Conservation (phyloP, 2,888 invertebrate species). For the Lepetodrilus schrolli region DNA sequence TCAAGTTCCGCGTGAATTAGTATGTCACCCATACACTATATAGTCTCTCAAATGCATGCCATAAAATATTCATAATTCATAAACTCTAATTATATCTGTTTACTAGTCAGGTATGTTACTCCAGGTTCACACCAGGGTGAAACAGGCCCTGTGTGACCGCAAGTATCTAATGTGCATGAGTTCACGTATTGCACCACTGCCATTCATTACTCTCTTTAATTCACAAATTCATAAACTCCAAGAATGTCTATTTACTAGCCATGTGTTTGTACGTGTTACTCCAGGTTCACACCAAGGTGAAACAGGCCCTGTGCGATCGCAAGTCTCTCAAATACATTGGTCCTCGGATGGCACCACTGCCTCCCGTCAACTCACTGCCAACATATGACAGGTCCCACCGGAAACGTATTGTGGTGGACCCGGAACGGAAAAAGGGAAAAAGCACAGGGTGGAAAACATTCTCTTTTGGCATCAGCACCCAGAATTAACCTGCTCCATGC, state of each 20-base stretch:
- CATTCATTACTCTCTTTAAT: too few species aligned
- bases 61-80: too few species aligned
- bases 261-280: constrained; percentile 33
- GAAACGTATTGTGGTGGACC: neutral
- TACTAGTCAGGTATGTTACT: too few species aligned
- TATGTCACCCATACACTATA: too few species aligned
- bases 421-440: constrained; percentile 14
- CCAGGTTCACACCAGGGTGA: constrained; percentile 63
- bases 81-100: too few species aligned
- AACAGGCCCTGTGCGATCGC: constrained; percentile 58
- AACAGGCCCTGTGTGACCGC: constrained; percentile 58
- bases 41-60: too few species aligned
- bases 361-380: constrained; percentile 50
- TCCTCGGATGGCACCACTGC: constrained; percentile 59
- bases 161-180: constrained; percentile 56
- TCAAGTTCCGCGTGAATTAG: too few species aligned
- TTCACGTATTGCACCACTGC: constrained; percentile 59
- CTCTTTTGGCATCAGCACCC: constrained; percentile 45
- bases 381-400: constrained; percentile 37
- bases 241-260: neutral
- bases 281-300: constrained; percentile 63
- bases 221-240: too few species aligned
- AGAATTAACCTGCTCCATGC: too few species aligned
- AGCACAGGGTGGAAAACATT: constrained; percentile 49
- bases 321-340: constrained; percentile 57